Conservation (phyloP, 2,797 vertebrate genomes). For the Muscicapa comitata region DNA sequence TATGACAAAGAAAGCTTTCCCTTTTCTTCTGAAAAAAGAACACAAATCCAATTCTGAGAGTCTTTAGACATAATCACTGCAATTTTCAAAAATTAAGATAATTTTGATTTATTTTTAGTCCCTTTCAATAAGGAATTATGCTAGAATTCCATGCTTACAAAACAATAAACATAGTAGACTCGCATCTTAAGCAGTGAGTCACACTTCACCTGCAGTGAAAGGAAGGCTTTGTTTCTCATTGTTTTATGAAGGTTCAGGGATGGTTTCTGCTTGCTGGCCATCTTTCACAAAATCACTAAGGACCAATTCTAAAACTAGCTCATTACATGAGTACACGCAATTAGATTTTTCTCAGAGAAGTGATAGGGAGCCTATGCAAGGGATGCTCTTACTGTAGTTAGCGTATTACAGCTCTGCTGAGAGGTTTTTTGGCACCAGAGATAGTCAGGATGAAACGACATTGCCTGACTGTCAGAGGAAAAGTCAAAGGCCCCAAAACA, state of each 20-base stretch:
- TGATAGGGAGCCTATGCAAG: background rate
- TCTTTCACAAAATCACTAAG: background rate
- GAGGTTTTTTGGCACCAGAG: background rate
- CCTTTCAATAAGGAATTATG: background rate
- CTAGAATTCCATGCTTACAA: background rate
- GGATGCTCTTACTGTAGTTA: background rate
- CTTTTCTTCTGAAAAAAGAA: background rate
- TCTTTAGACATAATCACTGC: background rate
- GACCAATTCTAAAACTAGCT: background rate
- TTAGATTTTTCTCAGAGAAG: background rate
- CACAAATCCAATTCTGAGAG: background rate
- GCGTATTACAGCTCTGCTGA: background rate
- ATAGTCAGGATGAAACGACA: background rate
- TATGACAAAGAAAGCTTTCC: background rate
- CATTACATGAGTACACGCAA: background rate
- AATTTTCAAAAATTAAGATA: background rate
- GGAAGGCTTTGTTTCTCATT: background rate
- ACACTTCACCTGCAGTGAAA: background rate
- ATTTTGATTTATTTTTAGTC: background rate
- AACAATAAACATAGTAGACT: background rate
- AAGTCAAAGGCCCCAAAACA: background rate
- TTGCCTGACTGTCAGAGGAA: background rate
- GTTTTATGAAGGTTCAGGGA: background rate
- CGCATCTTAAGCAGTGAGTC: background rate
- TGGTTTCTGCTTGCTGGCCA: background rate